A percentile compares a stretch with the other conserved stretches of the same genome.
Conservation (phyloP, 2,888 invertebrate species). For the Drosophila buzzatii region DNA sequence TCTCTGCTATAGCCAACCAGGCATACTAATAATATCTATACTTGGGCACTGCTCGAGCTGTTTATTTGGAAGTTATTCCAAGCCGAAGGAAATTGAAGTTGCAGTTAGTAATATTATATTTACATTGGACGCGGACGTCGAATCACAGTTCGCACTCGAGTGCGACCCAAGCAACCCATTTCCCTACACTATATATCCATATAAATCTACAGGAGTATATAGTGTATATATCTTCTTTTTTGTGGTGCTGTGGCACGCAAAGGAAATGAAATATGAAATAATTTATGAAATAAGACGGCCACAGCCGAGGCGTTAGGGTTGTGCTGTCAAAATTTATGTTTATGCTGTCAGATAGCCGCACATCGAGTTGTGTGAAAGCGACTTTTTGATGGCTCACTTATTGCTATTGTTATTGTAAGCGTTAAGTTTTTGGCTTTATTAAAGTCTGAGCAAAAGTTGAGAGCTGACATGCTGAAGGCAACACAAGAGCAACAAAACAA, state of each 20-base stretch:
- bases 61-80: conserved; percentile 13
- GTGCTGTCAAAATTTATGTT: conserved; percentile 43
- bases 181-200: conserved; percentile 1
- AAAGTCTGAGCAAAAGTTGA: conserved; percentile 34
- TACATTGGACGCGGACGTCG: conserved; percentile 49
- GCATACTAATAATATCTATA: neutral
- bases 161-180: conserved; percentile 16
- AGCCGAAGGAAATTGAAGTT: conserved; percentile 49
- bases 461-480: conserved; percentile 25
- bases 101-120: conserved; percentile 59
- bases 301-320: conserved; percentile 20
- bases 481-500: conserved; percentile 10
- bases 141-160: conserved; percentile 27
- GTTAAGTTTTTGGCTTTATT: conserved; percentile 37
- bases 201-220: neutral
- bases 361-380: conserved; percentile 12
- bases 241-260: conserved; percentile 52
- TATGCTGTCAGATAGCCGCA: conserved; percentile 13
- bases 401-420: conserved; percentile 51
- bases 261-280: conserved; percentile 78
- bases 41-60: conserved; percentile 1
- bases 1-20: neutral
- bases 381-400: conserved; percentile 53
- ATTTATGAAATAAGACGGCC: conserved; percentile 59
- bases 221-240: conserved; percentile 23